Conservation (phyloP, 2,113 vertebrate species). For the Lethenteron camtschaticum region DNA sequence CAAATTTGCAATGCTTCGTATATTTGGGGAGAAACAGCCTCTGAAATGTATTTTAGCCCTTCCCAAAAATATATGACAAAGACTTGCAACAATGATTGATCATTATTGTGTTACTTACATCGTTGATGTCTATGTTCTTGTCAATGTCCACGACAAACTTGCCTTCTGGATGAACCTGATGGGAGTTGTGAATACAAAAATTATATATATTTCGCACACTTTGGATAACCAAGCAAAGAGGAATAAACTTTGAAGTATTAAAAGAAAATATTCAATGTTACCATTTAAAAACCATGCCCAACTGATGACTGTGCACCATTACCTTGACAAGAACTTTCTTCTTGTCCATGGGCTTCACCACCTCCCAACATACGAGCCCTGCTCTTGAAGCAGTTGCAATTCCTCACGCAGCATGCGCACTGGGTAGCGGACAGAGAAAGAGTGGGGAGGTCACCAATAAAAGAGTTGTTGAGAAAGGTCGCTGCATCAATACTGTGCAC, state of each 20-base stretch:
- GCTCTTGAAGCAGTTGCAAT: constrained; percentile 83
- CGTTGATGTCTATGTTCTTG: constrained; percentile 97
- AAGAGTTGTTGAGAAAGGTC: no score
- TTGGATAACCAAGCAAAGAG: no score
- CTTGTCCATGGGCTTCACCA: constrained; percentile 96
- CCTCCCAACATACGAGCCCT: constrained; percentile 95
- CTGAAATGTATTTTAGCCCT: no score
- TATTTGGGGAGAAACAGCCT: no score
- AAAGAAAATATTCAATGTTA: neutral
- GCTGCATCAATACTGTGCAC: no score
- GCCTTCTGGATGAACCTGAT: constrained; percentile 80
- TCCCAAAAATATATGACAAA: neutral
- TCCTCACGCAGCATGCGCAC: constrained; percentile 81
- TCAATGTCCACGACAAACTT: constrained; percentile 97
- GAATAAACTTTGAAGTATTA: neutral
- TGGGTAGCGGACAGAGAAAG: constrained; percentile 12
- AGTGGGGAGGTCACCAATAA: no score
- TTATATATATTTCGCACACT: no score
- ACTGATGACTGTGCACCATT: neutral
- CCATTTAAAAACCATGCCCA: neutral
- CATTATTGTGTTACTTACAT: constrained; percentile 33
- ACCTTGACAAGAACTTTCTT: constrained; percentile 98
- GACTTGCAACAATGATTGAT: neutral
- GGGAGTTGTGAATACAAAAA: no score
- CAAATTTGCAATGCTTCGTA: no score